A percentile compares a stretch with the other conserved stretches of the same genome.
These are phyloP conservation scores for Sinocyclocheilus grahami DNA, from an alignment of 2,113 vertebrate species.

Conservation along the genomic window DNA sequence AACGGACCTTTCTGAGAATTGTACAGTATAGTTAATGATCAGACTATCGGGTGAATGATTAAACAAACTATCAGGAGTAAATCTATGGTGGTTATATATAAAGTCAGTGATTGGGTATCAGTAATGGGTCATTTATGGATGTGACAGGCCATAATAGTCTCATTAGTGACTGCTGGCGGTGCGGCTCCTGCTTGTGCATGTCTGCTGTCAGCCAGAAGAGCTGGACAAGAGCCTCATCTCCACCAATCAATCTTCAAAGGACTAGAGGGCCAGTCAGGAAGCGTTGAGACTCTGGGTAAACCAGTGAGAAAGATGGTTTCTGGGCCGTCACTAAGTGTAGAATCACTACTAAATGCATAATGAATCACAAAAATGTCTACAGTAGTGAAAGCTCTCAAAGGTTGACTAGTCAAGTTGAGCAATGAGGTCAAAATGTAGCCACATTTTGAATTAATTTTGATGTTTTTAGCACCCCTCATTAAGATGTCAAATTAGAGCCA, in stretches of 20 bases:
- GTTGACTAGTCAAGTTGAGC: too few relatives aligned
- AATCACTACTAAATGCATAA: background rate
- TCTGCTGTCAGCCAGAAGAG: slow-evolving; percentile 48
- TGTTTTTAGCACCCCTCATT: background rate
- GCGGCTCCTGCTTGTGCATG: slow-evolving; percentile 53
- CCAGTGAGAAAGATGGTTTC: slow-evolving; percentile 45
- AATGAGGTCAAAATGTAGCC: background rate
- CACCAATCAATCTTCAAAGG: slow-evolving; percentile 41
- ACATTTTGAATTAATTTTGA: background rate
- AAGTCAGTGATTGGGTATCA: slow-evolving; percentile 41
- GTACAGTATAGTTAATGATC: slow-evolving; percentile 9
- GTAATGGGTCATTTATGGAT: slow-evolving; percentile 57
- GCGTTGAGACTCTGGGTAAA: slow-evolving; percentile 37
- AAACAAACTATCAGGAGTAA: slow-evolving; percentile 17
- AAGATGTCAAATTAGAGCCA: background rate
- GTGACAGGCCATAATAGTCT: slow-evolving; percentile 60
- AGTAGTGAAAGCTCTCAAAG: background rate
- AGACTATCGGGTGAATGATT: slow-evolving; percentile 5
- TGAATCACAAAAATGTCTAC: background rate
- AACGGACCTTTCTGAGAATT: background rate
- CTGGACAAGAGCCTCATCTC: slow-evolving; percentile 42
- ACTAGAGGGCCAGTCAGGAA: slow-evolving; percentile 2
- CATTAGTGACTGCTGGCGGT: slow-evolving; percentile 59
- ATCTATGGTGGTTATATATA: slow-evolving; percentile 44
- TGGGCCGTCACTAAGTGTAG: slow-evolving; percentile 24